A percentile compares a stretch with the other conserved stretches of the same genome.
phyloP scores from a whole-genome alignment of 1,140 invertebrate genomes.

The Drosophila ohnishii region DNA sequence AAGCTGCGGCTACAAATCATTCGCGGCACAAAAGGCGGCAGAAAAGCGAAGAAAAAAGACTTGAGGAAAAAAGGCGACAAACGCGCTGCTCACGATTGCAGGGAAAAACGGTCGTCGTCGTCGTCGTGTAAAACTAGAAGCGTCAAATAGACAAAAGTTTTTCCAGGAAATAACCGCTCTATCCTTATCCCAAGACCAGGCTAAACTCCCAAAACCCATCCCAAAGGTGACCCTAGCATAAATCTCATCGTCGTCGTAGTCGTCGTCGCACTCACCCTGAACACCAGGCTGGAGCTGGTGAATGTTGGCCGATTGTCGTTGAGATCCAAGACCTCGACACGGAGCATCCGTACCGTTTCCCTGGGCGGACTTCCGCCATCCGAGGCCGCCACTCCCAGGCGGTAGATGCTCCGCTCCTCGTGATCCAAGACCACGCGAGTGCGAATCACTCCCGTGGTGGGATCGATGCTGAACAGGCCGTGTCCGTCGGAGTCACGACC shows the following conservation, averaged over 20 bases:
- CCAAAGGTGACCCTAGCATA: slow-evolving; percentile 52
- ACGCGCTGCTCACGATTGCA: slow-evolving; percentile 70
- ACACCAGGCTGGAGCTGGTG: slow-evolving; percentile 93
- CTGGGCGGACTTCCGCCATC: slow-evolving; percentile 92
- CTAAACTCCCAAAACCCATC: slow-evolving; percentile 1
- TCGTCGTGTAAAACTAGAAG: slow-evolving; percentile 75
- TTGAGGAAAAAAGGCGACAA: slow-evolving; percentile 51
- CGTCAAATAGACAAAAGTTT: slow-evolving; percentile 78
- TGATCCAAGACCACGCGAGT: slow-evolving; percentile 95
- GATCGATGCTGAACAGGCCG: slow-evolving; percentile 93
- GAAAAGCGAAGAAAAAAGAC: background rate
- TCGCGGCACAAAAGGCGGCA: slow-evolving; percentile 57
- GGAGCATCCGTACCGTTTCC: slow-evolving; percentile 90
- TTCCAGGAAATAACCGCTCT: slow-evolving; percentile 53
- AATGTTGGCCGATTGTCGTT: slow-evolving; percentile 96
- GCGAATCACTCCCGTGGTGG: slow-evolving; percentile 92
- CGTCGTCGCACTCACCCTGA: slow-evolving; percentile 87
- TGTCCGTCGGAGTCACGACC: slow-evolving; percentile 92
- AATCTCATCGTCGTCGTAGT: slow-evolving; percentile 22
- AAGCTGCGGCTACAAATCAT: slow-evolving; percentile 78
- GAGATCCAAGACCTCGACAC: slow-evolving; percentile 94
- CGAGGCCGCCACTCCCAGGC: slow-evolving; percentile 92
- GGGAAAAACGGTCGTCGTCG: slow-evolving; percentile 27
- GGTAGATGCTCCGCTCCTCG: slow-evolving; percentile 94
- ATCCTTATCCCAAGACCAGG: background rate